Evolutionary conservation across 1,140 invertebrate species (phyloP).

Genomic region (Drosophila repleta): DNA sequence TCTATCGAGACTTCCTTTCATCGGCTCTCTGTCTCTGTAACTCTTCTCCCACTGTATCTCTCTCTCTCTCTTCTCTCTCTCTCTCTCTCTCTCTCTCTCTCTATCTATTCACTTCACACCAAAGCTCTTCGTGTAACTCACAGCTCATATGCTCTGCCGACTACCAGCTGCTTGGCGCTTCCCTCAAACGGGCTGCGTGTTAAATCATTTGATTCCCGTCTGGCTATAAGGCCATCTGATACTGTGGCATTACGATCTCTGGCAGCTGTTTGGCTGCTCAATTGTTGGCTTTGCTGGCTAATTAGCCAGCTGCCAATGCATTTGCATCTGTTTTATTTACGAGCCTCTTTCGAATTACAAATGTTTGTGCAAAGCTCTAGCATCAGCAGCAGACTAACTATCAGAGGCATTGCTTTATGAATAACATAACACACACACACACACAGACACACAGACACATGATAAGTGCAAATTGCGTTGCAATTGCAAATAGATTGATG

Average conservation of each 20-base stretch:
- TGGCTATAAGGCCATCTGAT: slow-evolving; percentile 17
- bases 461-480: slow-evolving; percentile 48
- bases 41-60: too few species aligned
- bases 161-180: not conserved
- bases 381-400: not conserved
- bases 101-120: too few species aligned
- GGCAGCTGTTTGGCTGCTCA: slow-evolving; percentile 16
- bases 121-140: too few species aligned
- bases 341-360: slow-evolving; percentile 35
- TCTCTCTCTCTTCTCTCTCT: too few species aligned
- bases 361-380: slow-evolving; percentile 36
- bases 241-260: slow-evolving; percentile 14
- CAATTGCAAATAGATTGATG: slow-evolving; percentile 52
- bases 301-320: slow-evolving; percentile 45
- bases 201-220: slow-evolving; percentile 30
- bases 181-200: not conserved
- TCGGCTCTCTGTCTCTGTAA: too few species aligned
- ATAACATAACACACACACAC: slow-evolving; percentile 22
- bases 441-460: not conserved
- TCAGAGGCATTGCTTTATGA: slow-evolving; percentile 37
- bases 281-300: slow-evolving; percentile 26
- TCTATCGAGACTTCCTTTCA: too few species aligned
- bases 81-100: too few species aligned
- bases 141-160: not conserved
- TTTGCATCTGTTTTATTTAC: slow-evolving; percentile 52